A percentile compares a stretch with the other conserved stretches of the same genome.
phyloP scores from a whole-genome alignment of 2,113 vertebrate genomes.

The Ellobius talpinus region DNA sequence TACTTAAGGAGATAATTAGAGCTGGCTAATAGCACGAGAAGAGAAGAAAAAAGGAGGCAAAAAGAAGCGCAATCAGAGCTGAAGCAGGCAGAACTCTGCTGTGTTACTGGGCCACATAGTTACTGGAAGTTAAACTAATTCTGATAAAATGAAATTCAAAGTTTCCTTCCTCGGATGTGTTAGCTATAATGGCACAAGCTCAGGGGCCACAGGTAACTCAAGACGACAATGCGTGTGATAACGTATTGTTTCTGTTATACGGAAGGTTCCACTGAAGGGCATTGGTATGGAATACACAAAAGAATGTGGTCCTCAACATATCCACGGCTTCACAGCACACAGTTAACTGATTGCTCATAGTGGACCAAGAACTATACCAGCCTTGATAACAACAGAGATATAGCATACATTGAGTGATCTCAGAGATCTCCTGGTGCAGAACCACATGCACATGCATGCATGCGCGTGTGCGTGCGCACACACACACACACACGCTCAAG shows the following conservation, averaged over 20 bases:
- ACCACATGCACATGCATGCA: not conserved
- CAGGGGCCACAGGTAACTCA: not conserved
- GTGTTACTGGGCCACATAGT: not conserved
- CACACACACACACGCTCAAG: not conserved
- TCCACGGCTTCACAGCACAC: not conserved
- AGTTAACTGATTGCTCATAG: too few relatives aligned
- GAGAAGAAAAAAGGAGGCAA: slow-evolving; percentile 44
- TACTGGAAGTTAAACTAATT: not conserved
- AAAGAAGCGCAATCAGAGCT: slow-evolving; percentile 9
- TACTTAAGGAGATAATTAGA: slow-evolving; percentile 76
- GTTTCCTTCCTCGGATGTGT: not conserved
- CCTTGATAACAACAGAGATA: not conserved
- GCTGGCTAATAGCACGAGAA: slow-evolving; percentile 46
- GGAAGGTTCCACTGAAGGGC: not conserved
- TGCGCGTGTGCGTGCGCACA: too few relatives aligned
- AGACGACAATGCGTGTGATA: not conserved
- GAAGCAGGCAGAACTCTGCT: not conserved
- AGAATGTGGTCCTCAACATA: fast-evolving
- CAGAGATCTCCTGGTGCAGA: not conserved
- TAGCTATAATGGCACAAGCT: not conserved
- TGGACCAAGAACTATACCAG: not conserved
- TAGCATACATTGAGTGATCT: not conserved
- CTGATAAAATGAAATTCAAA: slow-evolving; percentile 13
- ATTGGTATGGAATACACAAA: fast-evolving
- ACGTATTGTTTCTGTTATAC: not conserved